Evolutionary conservation across 2,888 invertebrate species (phyloP).

Genomic region (Xylophagus ater): DNA sequence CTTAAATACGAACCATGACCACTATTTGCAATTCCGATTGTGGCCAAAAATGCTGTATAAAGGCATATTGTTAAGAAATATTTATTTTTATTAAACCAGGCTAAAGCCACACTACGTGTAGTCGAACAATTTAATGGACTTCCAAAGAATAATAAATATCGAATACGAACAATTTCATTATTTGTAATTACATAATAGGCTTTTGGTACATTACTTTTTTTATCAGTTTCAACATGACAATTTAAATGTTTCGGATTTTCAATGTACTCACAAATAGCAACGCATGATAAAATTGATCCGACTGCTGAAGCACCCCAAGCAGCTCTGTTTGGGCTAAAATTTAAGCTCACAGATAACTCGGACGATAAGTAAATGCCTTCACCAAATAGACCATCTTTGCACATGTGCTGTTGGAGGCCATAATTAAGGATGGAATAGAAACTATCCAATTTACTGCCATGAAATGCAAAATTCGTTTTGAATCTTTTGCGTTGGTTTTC

Average conservation of each 20-base stretch:
- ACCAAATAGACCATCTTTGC: slow-evolving; percentile 54
- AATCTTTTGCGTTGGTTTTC: slow-evolving; percentile 44
- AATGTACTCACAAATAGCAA: slow-evolving; percentile 71
- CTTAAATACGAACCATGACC: slow-evolving; percentile 38
- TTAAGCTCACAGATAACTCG: slow-evolving; percentile 59
- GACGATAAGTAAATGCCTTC: slow-evolving; percentile 65
- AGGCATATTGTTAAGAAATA: slow-evolving; percentile 50
- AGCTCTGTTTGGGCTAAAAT: slow-evolving; percentile 60
- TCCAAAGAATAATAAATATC: slow-evolving; percentile 64
- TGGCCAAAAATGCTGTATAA: slow-evolving; percentile 51
- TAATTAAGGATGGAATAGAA: slow-evolving; percentile 70
- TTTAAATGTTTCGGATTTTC: slow-evolving; percentile 54
- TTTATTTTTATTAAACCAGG: slow-evolving; percentile 52
- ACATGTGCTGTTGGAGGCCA: slow-evolving; percentile 63
- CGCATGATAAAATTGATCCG: slow-evolving; percentile 63
- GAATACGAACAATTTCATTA: slow-evolving; percentile 60
- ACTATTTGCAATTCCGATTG: slow-evolving; percentile 53
- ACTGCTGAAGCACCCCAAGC: slow-evolving; percentile 66
- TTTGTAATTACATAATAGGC: slow-evolving; percentile 67
- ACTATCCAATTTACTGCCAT: slow-evolving; percentile 70
- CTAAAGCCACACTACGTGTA: slow-evolving; percentile 19
- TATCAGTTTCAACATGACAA: slow-evolving; percentile 37
- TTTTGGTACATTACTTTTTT: slow-evolving; percentile 42
- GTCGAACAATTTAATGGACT: slow-evolving; percentile 19
- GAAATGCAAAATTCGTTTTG: slow-evolving; percentile 58